Evolutionary conservation across 2,797 vertebrate genomes (phyloP), one percentile per base, ranked within the genome.

Genomic region (Poeciliopsis turneri): DNA sequence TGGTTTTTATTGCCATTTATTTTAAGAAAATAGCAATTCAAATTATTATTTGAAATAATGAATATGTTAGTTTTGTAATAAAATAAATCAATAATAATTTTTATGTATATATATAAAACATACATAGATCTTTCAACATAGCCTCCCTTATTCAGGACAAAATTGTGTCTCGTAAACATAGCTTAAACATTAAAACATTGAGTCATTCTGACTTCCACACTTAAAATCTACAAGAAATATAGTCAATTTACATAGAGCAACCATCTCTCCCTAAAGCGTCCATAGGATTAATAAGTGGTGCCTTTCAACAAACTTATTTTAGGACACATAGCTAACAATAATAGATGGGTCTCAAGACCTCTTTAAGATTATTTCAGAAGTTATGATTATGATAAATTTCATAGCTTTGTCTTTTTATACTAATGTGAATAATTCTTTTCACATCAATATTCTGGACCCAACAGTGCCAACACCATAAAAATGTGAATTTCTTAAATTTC

Each of bases 351-450:
- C 47, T 49, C 47, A 20, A 15, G 55, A 59, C 55, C 2, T 59
- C n/a, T 30, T 59, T 16, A 30, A 59, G 55, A 7, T 30, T 30
- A 59, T 13, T 30, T 59, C 11, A 28, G 13, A 6, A 30, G 12
- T 6, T 59, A 59, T 30, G 12, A 15, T 59, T 59, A 59, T 23
- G 74, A 79, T 46, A 74, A 84, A 89, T 89, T 82, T 88, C 80
- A 81, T 77, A 80, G 25, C 1, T 25, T 45, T 70, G 41, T 13
- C n/a, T 45, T 30, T 30, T 15, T 28, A 30, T 36, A 36, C 0
- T 36, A 4, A 36, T 36, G 55, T 13, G 12, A 59, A 11, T 59
- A 45, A n/a, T 16, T 16, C 7, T 70, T 45, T 76, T 74, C 81
- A 82, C 78, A 72, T 76, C 33, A 23, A 41, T 66, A 84, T 55